phyloP scores from a whole-genome alignment of 2,888 invertebrate genomes.

The Ellobium chinense region DNA sequence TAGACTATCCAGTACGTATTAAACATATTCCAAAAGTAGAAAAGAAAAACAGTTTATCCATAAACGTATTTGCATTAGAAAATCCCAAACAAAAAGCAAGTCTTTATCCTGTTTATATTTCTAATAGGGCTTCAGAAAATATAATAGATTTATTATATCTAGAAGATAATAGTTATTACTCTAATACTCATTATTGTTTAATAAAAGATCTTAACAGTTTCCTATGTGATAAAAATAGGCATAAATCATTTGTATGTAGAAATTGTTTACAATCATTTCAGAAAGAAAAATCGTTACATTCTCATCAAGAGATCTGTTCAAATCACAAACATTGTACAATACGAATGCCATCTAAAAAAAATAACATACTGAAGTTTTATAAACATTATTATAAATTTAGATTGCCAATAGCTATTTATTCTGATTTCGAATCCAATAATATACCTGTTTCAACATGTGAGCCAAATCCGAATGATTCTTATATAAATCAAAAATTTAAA shows the following conservation, averaged over 20 bases:
- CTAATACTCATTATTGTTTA: slow-evolving; percentile 10
- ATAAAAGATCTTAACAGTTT: slow-evolving; percentile 8
- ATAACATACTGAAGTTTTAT: too few relatives aligned
- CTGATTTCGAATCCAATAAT: slow-evolving; percentile 11
- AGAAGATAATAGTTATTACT: slow-evolving; percentile 23
- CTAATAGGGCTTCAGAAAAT: not conserved
- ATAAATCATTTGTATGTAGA: slow-evolving; percentile 7
- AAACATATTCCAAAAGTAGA: not conserved
- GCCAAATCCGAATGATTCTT: not conserved
- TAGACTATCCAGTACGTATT: not conserved
- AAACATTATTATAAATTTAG: slow-evolving; percentile 14
- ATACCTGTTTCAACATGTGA: not conserved
- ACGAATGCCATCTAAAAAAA: not conserved
- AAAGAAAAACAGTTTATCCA: slow-evolving; percentile 1
- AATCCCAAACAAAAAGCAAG: not conserved
- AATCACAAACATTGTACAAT: not conserved
- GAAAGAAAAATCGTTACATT: not conserved
- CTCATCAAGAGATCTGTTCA: not conserved
- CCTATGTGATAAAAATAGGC: not conserved
- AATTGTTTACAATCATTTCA: not conserved
- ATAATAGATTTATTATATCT: not conserved
- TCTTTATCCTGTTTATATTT: slow-evolving; percentile 8
- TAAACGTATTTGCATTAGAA: slow-evolving; percentile 11
- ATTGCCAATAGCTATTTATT: slow-evolving; percentile 4
- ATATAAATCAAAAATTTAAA: slow-evolving; percentile 5